Evolutionary conservation across 2,113 vertebrate species (phyloP).

Genomic region (Herpetotheres cachinnans): DNA sequence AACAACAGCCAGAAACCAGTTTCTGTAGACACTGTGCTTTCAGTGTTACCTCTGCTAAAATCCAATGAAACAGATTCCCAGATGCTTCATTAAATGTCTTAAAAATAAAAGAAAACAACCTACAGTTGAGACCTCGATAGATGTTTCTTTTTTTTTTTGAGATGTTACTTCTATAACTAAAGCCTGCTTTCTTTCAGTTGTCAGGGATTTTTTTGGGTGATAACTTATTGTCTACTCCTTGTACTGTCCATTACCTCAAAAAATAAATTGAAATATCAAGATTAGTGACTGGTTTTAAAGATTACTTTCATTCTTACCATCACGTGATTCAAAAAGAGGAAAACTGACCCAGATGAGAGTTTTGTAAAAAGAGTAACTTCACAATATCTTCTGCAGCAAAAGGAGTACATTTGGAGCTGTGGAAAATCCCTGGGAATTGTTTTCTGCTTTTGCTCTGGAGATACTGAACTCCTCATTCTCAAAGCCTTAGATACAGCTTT

Average conservation of each 20-base stretch:
- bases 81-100: neutral
- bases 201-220: neutral
- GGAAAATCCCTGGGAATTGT: neutral
- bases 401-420: neutral
- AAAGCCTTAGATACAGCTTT: neutral
- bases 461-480: neutral
- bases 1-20: neutral
- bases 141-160: neutral
- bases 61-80: neutral
- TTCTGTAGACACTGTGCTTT: neutral
- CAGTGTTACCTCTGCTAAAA: neutral
- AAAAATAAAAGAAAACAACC: neutral
- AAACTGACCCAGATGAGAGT: neutral
- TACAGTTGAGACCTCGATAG: neutral
- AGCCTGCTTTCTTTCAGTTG: neutral
- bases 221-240: neutral
- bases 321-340: slow-evolving; percentile 1
- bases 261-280: slow-evolving; percentile 24
- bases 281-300: slow-evolving; percentile 18
- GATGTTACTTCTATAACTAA: neutral
- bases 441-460: neutral
- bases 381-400: neutral
- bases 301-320: slow-evolving; percentile 13
- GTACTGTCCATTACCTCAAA: neutral
- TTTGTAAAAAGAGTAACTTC: neutral